Percentiles rank a stretch among this genome's conserved stretches.
These are phyloP conservation scores for Leucophenga maculata DNA, from an alignment of 2,888 invertebrate species.

Conservation along the genomic window DNA sequence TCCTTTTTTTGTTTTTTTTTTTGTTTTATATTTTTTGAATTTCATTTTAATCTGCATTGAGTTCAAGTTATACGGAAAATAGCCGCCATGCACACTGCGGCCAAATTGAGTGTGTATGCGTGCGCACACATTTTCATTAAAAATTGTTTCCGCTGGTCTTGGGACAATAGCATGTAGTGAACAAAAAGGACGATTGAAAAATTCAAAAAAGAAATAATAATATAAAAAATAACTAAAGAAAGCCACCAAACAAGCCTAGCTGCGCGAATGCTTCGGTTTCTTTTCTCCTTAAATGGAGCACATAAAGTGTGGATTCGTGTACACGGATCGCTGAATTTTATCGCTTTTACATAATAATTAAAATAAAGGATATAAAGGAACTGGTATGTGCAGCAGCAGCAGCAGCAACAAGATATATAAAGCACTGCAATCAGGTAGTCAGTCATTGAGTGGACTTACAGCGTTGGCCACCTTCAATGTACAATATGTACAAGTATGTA, in stretches of 20 bases:
- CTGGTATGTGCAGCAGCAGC: slow-evolving; percentile 14
- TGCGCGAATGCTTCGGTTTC: slow-evolving; percentile 43
- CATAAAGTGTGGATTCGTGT: slow-evolving; percentile 57
- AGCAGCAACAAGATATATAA: too few relatives aligned
- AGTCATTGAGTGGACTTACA: too few relatives aligned
- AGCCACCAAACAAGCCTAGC: not conserved
- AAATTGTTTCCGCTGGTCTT: not conserved
- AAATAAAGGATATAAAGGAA: slow-evolving; percentile 31
- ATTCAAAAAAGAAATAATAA: not conserved
- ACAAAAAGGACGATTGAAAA: too few relatives aligned
- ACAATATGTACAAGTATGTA: too few relatives aligned
- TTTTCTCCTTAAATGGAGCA: slow-evolving; percentile 66
- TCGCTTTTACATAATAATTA: slow-evolving; percentile 60
- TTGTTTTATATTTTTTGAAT: slow-evolving; percentile 45
- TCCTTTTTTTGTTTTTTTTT: not conserved
- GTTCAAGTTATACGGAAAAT: slow-evolving; percentile 66
- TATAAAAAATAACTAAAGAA: not conserved
- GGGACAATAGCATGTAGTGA: too few relatives aligned
- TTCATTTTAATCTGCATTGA: slow-evolving; percentile 60
- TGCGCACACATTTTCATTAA: slow-evolving; percentile 35
- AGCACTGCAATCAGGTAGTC: not conserved
- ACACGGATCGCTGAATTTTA: slow-evolving; percentile 29
- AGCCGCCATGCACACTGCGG: slow-evolving; percentile 43
- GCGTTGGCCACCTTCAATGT: too few relatives aligned
- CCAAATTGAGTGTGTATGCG: slow-evolving; percentile 8